Evolutionary conservation across 2,888 invertebrate genomes (phyloP), one percentile per base, ranked within the genome.

Genomic region (Ceratothoa steindachneri): DNA sequence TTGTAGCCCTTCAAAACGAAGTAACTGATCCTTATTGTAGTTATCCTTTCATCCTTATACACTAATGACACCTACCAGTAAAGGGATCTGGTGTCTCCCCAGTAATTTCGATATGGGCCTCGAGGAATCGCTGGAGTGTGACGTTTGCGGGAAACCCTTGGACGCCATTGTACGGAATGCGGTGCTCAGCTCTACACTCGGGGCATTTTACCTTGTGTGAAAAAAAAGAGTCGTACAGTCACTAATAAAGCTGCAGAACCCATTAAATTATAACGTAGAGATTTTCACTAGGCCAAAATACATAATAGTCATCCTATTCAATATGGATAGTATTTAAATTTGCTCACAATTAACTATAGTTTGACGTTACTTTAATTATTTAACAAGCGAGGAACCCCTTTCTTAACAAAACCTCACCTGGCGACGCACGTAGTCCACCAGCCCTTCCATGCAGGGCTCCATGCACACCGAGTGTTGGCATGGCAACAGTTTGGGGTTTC

Each of bases 381-480:
- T n/a, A n/a, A n/a, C n/a, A n/a, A n/a, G n/a, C n/a, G n/a, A n/a
- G n/a, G n/a, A n/a, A n/a, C n/a, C n/a, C n/a, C n/a, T n/a, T n/a
- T n/a, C n/a, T n/a, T n/a, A n/a, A n/a, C n/a, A n/a, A n/a, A n/a
- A n/a, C 73, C 81, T 85, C 85, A 92, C 93, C 89, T 95, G 95
- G 86, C 95, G 88, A 81, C 94, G 89, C 81, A 95, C 95, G 85
- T 95, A 95, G 87, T 96, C 95, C 83, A 96, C 93, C 69, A 97
- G 88, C 81, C 97, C 95, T 86, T 97, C 97, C 90, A 99, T 92
- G 86, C 99, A 99, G 71, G 98, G 97, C 84, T 96, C 95, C 92
- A 95, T 93, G 84, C 99, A 99, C 86, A 95, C 98, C 83, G 97
- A 97, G 89, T 99, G 99, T 88, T 99, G 98, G 85, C 97, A 97